Evolutionary conservation across 2,797 vertebrate species (phyloP).

Genomic region (Fundulus diaphanus): DNA sequence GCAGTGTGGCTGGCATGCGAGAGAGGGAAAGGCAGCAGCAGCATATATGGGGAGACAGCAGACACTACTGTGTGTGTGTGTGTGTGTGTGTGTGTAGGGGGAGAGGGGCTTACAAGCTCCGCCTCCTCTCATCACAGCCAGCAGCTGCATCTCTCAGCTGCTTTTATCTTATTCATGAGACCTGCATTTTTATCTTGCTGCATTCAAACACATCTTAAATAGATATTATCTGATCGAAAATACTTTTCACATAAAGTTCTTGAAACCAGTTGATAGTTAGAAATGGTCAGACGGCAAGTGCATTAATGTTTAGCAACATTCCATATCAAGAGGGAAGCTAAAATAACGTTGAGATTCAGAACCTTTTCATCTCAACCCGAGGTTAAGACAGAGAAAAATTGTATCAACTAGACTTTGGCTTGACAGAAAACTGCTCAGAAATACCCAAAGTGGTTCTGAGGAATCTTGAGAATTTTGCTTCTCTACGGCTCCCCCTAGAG

Average conservation of each 20-base stretch:
- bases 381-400: not conserved
- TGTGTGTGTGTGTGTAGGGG: conserved; percentile 23
- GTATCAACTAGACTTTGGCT: not conserved
- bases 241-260: not conserved
- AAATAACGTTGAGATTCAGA: not conserved
- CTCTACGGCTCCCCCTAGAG: not conserved
- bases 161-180: conserved; percentile 43
- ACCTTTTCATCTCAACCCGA: not conserved
- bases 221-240: not conserved
- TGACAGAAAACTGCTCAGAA: no score
- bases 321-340: not conserved
- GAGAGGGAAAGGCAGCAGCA: conserved; percentile 37
- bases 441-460: not conserved
- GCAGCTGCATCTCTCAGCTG: conserved; percentile 55
- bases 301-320: not conserved
- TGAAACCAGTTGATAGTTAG: not conserved
- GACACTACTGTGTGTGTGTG: conserved; percentile 20
- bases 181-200: not conserved
- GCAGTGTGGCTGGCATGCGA: conserved; percentile 26
- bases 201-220: not conserved
- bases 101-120: conserved; percentile 53
- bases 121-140: conserved; percentile 67
- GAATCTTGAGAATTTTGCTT: not conserved
- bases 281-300: not conserved
- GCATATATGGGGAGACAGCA: conserved; percentile 37